phyloP scores from a whole-genome alignment of 2,113 vertebrate genomes.

The Calypte anna region DNA sequence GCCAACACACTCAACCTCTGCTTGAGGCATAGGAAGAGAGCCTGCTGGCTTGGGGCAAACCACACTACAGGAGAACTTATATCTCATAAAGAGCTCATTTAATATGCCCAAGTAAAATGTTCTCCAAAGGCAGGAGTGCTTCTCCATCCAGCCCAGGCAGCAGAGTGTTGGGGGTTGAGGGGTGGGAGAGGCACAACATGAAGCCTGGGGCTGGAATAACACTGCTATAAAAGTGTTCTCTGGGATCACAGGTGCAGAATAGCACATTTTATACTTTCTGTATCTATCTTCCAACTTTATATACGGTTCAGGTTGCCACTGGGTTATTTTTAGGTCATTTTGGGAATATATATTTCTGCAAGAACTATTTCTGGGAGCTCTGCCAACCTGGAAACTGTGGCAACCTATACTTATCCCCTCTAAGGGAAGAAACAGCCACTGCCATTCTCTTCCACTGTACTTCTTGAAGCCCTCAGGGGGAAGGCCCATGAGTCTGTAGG shows the following conservation, averaged over 20 bases:
- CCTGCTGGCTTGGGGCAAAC: not conserved
- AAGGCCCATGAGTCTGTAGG: not conserved
- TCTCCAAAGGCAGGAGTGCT: not conserved
- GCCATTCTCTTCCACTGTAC: not conserved
- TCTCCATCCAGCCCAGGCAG: not conserved
- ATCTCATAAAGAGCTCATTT: not conserved
- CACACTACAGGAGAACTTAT: not conserved
- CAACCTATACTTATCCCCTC: not conserved
- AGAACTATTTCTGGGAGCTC: constrained; percentile 37
- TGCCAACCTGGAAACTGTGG: constrained; percentile 12
- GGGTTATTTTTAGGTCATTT: constrained; percentile 47
- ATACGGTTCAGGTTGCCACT: not conserved
- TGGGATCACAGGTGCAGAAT: not conserved
- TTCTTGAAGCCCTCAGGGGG: rapidly evolving
- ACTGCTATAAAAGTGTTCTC: not conserved
- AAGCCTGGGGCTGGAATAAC: not conserved
- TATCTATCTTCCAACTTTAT: not conserved
- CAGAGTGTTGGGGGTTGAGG: not conserved
- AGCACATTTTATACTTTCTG: not conserved
- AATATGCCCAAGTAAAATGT: not conserved
- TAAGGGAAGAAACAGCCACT: not conserved
- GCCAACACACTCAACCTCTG: not conserved
- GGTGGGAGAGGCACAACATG: not conserved
- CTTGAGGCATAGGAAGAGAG: not conserved
- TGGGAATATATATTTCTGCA: constrained; percentile 24